Evolutionary conservation across 1,140 invertebrate genomes (phyloP).

Genomic region (Manduca sexta): DNA sequence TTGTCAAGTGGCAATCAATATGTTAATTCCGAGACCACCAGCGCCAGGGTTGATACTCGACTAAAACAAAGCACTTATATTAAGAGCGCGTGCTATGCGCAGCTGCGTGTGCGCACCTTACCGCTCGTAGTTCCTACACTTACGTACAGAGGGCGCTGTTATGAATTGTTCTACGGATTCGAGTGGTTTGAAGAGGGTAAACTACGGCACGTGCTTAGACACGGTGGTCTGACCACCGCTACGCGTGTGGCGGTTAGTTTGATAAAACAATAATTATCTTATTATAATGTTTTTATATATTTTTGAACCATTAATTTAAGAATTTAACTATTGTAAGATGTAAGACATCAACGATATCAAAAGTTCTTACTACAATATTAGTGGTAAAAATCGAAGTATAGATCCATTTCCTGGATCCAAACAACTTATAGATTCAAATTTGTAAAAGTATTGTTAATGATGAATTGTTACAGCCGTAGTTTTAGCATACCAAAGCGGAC

Average conservation of each 20-base stretch:
- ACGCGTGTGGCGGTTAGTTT: background rate
- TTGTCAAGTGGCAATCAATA: slow-evolving; percentile 50
- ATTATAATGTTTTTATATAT: no score
- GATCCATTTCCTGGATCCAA: no score
- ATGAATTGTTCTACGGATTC: slow-evolving; percentile 32
- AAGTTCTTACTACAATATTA: no score
- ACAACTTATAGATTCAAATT: no score
- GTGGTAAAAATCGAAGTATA: no score
- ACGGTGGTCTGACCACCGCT: slow-evolving; percentile 52
- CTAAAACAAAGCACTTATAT: slow-evolving; percentile 42
- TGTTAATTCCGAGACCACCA: slow-evolving; percentile 51
- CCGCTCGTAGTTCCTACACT: slow-evolving; percentile 9
- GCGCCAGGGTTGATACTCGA: slow-evolving; percentile 27
- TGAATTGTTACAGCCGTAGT: no score
- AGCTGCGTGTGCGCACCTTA: slow-evolving; percentile 46
- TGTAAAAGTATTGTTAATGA: no score
- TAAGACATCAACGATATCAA: no score
- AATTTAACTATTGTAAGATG: no score
- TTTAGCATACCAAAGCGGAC: no score
- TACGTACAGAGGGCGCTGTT: slow-evolving; percentile 21
- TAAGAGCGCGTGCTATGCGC: slow-evolving; percentile 48
- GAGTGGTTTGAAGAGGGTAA: slow-evolving; percentile 41
- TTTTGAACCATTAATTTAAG: no score
- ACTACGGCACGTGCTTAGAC: slow-evolving; percentile 52
- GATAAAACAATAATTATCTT: no score